Percentiles rank a stretch among this genome's conserved stretches.
Evolutionary conservation across 2,888 invertebrate species (phyloP).

Genomic region (Capitulum mitella): DNA sequence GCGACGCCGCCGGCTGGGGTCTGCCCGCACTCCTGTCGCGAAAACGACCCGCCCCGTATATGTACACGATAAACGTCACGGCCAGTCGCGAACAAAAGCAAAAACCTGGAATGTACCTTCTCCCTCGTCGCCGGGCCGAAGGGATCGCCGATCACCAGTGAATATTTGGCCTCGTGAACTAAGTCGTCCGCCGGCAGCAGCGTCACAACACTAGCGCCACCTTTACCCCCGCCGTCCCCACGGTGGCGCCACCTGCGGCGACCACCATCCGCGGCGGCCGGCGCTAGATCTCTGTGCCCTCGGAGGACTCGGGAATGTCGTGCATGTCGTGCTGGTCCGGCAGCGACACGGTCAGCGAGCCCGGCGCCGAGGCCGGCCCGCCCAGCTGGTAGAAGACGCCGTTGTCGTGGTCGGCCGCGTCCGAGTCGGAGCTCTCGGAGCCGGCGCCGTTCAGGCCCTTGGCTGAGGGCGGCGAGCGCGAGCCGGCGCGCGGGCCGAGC

Average conservation of each 20-base stretch:
- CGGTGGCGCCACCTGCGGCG: background rate
- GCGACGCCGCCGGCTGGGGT: too few species aligned
- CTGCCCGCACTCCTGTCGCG: too few species aligned
- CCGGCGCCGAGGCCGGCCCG: background rate
- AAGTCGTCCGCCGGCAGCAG: background rate
- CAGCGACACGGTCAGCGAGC: background rate
- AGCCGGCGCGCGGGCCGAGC: background rate
- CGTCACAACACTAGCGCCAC: background rate
- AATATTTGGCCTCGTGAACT: slow-evolving; percentile 10
- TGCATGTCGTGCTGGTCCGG: background rate
- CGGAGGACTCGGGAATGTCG: background rate
- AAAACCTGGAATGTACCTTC: background rate
- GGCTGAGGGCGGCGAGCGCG: slow-evolving; percentile 7
- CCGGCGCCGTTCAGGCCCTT: background rate
- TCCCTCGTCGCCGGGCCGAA: background rate
- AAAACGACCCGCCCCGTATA: background rate
- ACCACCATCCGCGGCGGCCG: background rate
- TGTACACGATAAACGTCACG: background rate
- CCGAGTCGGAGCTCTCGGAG: slow-evolving; percentile 15
- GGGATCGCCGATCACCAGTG: background rate
- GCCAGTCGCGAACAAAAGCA: background rate
- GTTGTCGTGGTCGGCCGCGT: background rate
- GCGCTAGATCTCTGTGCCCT: slow-evolving; percentile 12
- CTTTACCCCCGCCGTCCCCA: background rate
- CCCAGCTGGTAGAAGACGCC: slow-evolving; percentile 10